Evolutionary conservation across 30 jellyfish, hydroid and myxozoan genomes (phyloP).

Genomic region (Clytia hemisphaerica): DNA sequence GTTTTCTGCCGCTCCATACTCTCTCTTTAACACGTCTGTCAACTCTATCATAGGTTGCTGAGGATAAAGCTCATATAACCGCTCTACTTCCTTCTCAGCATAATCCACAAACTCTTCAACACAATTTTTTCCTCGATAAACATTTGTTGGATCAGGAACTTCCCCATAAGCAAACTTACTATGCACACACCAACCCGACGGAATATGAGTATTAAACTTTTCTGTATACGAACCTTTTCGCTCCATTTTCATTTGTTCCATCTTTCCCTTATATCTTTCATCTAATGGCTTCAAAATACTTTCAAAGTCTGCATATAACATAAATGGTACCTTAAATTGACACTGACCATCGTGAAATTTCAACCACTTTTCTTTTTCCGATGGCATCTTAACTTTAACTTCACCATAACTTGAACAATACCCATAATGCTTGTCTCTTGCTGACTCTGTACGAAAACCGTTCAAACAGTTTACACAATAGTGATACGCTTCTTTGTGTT

Average conservation of each 20-base stretch:
- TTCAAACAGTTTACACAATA: conserved; percentile 21
- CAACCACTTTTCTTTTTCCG: conserved; percentile 4
- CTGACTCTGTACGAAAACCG: conserved; percentile 9
- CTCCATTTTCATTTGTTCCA: neutral
- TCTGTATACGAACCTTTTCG: neutral
- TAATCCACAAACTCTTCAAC: conserved; percentile 7
- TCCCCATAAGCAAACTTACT: conserved; percentile 26
- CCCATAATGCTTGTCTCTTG: neutral
- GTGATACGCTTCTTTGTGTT: conserved; percentile 3
- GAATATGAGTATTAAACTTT: neutral
- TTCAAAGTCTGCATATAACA: conserved; percentile 32
- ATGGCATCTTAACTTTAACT: conserved; percentile 26
- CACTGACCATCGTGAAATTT: neutral
- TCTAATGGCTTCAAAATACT: neutral
- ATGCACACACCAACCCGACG: conserved; percentile 7
- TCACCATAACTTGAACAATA: conserved; percentile 4
- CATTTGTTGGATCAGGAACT: neutral
- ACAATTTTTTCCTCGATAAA: neutral
- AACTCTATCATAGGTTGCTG: neutral
- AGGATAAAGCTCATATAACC: conserved; percentile 10
- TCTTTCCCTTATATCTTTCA: neutral
- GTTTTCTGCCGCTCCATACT: neutral
- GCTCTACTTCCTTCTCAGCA: conserved; percentile 1
- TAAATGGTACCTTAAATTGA: conserved; percentile 12
- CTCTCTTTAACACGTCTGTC: conserved; percentile 9